These are phyloP conservation scores for Ceratoteleas bidentatus DNA, from an alignment of 1,140 invertebrate genomes.

Conservation along the genomic window DNA sequence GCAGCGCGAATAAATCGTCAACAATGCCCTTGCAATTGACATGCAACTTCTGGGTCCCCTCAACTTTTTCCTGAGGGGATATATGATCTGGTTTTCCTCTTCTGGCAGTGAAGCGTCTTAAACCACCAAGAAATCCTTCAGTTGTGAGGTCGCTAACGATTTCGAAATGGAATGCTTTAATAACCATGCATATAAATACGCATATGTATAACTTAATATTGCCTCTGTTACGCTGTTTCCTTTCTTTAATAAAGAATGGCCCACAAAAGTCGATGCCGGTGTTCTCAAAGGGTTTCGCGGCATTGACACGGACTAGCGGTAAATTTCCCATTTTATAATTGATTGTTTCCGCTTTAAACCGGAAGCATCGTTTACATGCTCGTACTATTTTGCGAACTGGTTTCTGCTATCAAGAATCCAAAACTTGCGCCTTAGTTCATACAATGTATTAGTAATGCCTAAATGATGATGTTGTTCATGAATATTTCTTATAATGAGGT, in stretches of 20 bases:
- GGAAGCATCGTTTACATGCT: slow-evolving; percentile 39
- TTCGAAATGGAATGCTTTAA: slow-evolving; percentile 68
- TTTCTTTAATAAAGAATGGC: slow-evolving; percentile 24
- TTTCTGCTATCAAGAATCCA: not conserved
- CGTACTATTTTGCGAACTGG: not conserved
- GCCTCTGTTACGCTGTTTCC: not conserved
- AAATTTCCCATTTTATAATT: slow-evolving; percentile 44
- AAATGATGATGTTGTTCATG: slow-evolving; percentile 3
- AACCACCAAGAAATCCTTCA: not conserved
- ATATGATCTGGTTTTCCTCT: not conserved
- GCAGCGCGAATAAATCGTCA: too few relatives aligned
- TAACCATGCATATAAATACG: slow-evolving; percentile 36
- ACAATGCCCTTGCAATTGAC: too few relatives aligned
- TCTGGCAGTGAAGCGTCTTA: not conserved
- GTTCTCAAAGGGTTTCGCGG: slow-evolving; percentile 37
- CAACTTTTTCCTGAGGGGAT: too few relatives aligned
- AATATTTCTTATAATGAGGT: too few relatives aligned
- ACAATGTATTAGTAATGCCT: not conserved
- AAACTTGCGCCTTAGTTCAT: not conserved
- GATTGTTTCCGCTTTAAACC: not conserved
- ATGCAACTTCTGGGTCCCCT: too few relatives aligned
- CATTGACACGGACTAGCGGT: not conserved
- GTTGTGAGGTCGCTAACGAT: too few relatives aligned
- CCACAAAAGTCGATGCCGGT: slow-evolving; percentile 30
- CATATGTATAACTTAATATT: slow-evolving; percentile 24